A percentile compares a stretch with the other conserved stretches of the same genome.
Conservation (phyloP, 2,113 vertebrate species). For the Megatriorchis doriae region DNA sequence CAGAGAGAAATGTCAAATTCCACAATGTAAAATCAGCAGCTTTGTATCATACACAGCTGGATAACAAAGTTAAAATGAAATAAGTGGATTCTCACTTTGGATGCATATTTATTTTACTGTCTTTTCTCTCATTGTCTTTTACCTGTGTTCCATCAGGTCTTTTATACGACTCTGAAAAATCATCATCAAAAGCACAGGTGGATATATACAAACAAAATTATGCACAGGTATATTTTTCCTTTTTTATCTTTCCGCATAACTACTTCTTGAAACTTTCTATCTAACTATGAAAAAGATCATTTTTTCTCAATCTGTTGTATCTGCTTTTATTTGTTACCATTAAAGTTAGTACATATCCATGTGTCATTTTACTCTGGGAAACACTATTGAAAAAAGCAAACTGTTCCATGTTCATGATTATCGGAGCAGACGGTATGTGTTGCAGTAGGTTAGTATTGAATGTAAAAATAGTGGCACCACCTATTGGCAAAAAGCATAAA, state of each 20-base stretch:
- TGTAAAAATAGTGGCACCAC: slow-evolving; percentile 56
- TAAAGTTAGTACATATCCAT: background rate
- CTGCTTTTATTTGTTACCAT: background rate
- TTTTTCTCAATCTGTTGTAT: background rate
- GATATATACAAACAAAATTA: background rate
- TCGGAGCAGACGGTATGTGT: background rate
- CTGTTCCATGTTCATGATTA: background rate
- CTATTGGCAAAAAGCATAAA: slow-evolving; percentile 40
- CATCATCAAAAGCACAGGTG: background rate
- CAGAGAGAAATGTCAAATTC: background rate
- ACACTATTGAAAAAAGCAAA: background rate
- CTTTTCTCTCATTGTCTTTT: background rate
- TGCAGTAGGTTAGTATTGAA: background rate
- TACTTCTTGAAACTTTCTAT: background rate
- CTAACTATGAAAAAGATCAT: background rate
- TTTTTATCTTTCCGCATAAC: background rate
- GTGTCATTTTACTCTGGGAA: background rate
- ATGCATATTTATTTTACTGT: background rate
- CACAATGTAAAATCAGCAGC: background rate
- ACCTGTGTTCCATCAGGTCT: background rate
- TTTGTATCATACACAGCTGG: background rate
- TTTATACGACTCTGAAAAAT: background rate
- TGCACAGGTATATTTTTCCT: background rate
- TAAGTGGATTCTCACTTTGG: background rate
- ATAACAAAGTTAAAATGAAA: background rate